Evolutionary conservation across 2,888 invertebrate genomes (phyloP).

Genomic region (Eupithecia dodoneata): DNA sequence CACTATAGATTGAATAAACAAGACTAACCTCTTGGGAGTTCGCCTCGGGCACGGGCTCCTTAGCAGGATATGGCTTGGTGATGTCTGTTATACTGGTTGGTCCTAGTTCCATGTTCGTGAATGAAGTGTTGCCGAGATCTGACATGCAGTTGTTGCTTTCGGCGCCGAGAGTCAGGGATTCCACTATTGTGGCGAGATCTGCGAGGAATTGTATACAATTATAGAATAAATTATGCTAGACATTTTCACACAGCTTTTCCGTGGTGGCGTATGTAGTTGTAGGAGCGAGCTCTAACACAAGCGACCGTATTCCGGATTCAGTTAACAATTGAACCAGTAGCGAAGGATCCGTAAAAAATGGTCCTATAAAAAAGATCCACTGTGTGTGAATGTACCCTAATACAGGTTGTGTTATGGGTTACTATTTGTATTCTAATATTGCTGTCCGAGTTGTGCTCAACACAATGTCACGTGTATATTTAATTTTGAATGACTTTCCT

Average conservation of each 20-base stretch:
- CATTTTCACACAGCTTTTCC: background rate
- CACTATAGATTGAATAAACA: background rate
- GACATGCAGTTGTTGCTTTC: constrained; percentile 85
- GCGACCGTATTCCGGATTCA: too few relatives aligned
- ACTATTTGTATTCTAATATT: too few relatives aligned
- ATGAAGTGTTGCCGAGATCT: constrained; percentile 73
- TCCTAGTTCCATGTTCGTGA: constrained; percentile 83
- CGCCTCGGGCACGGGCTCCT: constrained; percentile 74
- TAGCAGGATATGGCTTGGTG: constrained; percentile 81
- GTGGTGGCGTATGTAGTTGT: too few relatives aligned
- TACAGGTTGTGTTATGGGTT: background rate
- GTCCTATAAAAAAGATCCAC: too few relatives aligned
- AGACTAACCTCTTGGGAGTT: constrained; percentile 69
- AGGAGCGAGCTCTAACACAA: too few relatives aligned
- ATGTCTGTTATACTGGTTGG: constrained; percentile 81
- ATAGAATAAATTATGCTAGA: background rate
- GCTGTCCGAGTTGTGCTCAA: too few relatives aligned
- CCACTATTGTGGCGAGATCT: constrained; percentile 94
- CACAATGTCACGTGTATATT: too few relatives aligned
- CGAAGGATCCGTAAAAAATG: too few relatives aligned
- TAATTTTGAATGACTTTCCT: too few relatives aligned
- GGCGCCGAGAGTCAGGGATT: constrained; percentile 89
- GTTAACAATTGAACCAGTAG: too few relatives aligned
- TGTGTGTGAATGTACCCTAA: too few relatives aligned
- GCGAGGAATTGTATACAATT: constrained; percentile 13